Evolutionary conservation across 1,140 invertebrate genomes (phyloP).

Genomic region (Pachypeltis micranthus): DNA sequence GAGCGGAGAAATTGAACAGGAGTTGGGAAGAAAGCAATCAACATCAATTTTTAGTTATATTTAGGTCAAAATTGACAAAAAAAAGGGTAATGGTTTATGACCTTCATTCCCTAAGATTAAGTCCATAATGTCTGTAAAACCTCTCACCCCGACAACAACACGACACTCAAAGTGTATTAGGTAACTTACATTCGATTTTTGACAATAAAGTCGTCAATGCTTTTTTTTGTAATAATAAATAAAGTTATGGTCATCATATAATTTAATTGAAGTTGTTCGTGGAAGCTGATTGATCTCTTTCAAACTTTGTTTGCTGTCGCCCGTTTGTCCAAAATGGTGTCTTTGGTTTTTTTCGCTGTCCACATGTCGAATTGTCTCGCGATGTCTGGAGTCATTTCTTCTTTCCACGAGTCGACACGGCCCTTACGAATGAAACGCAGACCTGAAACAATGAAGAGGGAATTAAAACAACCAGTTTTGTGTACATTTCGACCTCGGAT

Average conservation of each 20-base stretch:
- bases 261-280: neutral
- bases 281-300: no score
- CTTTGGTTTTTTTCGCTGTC: conserved; percentile 38
- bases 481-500: no score
- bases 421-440: conserved; percentile 47
- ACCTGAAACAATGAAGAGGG: conserved; percentile 28
- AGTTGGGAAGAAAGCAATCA: no score
- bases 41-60: no score
- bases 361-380: conserved; percentile 44
- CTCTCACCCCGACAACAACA: no score
- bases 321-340: conserved; percentile 24
- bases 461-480: no score
- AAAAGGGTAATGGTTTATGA: no score
- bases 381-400: conserved; percentile 42
- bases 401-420: conserved; percentile 51
- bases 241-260: neutral
- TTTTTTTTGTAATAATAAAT: neutral
- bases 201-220: conserved; percentile 1
- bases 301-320: neutral
- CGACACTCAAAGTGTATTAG: neutral
- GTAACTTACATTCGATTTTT: neutral
- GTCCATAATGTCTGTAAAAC: no score
- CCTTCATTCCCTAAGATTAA: no score
- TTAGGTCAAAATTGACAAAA: no score
- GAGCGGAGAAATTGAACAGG: no score